Base-by-base conservation (phyloP, 2,113 vertebrate species). In the Hiodon tergisus region DNA sequence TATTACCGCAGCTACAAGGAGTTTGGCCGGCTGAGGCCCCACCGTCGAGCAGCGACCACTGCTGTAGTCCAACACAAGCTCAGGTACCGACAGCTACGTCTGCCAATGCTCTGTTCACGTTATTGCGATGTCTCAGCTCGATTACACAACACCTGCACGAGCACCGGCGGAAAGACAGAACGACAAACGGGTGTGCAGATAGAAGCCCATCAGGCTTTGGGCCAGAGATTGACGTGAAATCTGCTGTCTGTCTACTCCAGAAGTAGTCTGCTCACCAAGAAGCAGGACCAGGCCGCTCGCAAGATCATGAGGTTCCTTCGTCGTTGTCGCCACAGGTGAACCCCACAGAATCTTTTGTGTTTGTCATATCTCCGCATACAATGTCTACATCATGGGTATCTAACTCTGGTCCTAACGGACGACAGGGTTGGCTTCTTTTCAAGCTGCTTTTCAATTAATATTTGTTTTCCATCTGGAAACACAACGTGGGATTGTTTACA, bases 231-330 rank as follows among this genome's bases (percentile, higher is more conserved):
- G n/a, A 55, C 52, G n/a, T 51, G n/a, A 14, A 11, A 4, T 31
- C 17, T 55, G 9, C 3, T 53, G 48, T 65, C 66, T 4, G 75
- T 50, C 83, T 87, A 16, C 93, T 81, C 74, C 83, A 98, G 95
- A 93, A 95, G 94, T 86, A 96, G 95, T 94, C 92, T 98, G 88
- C 93, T 99, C 84, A 97, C 95, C 83, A 99, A 99, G 91, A 97
- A 96, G 86, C 97, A 99, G 88, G 97, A 98, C 87, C 97, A 99
- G 90, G 97, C 97, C 88, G 97, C 97, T 88, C 95, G 96, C 82
- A 98, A 99, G 89, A 99, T 99, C 78, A 98, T 99, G 97, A 92
- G 97, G 87, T 99, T 98, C 87, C 93, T 99, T 75, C 95, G 96
- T 79, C 96, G 97, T 83, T 98, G 97, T 87, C 96, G 97, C 83